Conservation (phyloP, 2,797 vertebrate species). For the Galaxias olidus region DNA sequence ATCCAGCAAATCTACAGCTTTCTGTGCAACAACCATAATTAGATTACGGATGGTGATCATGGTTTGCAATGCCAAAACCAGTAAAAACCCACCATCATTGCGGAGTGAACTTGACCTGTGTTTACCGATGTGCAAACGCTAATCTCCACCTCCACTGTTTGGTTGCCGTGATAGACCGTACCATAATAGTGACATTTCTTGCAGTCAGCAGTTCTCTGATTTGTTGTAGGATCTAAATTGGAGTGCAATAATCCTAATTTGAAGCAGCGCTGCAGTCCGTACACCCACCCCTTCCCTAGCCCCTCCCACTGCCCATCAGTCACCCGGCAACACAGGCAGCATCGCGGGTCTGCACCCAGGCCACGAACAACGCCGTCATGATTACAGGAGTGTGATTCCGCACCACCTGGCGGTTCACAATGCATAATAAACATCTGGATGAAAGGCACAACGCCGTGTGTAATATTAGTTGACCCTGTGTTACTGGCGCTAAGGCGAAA, state of each 20-base stretch:
- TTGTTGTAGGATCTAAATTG: not conserved
- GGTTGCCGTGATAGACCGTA: no score
- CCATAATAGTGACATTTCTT: no score
- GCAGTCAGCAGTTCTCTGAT: no score
- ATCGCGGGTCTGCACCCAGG: conserved; percentile 52
- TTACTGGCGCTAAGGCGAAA: conserved; percentile 75
- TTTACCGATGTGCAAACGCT: no score
- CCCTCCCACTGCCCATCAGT: conserved; percentile 43
- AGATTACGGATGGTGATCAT: no score
- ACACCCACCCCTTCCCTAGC: not conserved
- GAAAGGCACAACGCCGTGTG: conserved; percentile 70
- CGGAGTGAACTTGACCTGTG: no score
- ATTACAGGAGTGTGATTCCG: conserved; percentile 58
- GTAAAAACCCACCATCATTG: no score
- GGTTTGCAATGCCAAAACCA: no score
- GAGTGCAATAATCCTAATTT: not conserved
- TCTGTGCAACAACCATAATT: no score
- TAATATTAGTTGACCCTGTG: conserved; percentile 71
- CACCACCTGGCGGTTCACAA: conserved; percentile 67
- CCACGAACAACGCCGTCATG: conserved; percentile 56
- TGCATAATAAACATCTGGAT: conserved; percentile 70
- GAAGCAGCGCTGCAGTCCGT: not conserved
- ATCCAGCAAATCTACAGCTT: no score
- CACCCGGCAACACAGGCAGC: conserved; percentile 50
- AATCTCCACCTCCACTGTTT: no score